Conservation (phyloP, 2,888 invertebrate species). For the Lacanobia wlatinum region DNA sequence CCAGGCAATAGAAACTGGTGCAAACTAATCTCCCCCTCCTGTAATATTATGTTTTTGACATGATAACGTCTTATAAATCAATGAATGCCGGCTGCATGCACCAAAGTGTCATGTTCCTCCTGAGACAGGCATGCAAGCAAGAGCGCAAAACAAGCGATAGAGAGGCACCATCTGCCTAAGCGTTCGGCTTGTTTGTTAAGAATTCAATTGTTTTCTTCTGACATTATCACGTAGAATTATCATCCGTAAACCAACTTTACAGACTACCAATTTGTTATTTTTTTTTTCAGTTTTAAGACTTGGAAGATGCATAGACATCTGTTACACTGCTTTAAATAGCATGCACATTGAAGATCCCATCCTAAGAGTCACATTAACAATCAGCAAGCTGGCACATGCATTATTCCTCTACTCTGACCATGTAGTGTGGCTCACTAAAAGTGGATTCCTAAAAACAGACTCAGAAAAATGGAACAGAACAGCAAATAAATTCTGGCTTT, state of each 20-base stretch:
- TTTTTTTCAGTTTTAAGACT: slow-evolving; percentile 94
- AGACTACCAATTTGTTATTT: no score
- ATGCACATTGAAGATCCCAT: slow-evolving; percentile 94
- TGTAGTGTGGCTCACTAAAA: slow-evolving; percentile 95
- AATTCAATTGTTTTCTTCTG: no score
- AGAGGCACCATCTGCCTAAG: no score
- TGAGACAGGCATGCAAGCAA: no score
- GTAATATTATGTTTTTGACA: slow-evolving; percentile 14
- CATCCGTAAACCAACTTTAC: no score
- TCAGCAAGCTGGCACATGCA: slow-evolving; percentile 95
- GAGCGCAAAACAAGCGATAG: no score
- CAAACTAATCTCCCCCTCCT: not conserved
- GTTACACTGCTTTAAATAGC: slow-evolving; percentile 94
- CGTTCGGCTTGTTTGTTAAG: no score
- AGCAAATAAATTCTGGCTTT: slow-evolving; percentile 96
- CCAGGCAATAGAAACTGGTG: no score
- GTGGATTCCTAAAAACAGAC: slow-evolving; percentile 93
- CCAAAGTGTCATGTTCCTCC: no score
- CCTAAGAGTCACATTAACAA: slow-evolving; percentile 93
- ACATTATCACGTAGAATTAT: no score
- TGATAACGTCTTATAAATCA: no score
- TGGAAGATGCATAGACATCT: slow-evolving; percentile 95
- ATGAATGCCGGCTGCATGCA: no score
- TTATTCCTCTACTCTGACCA: slow-evolving; percentile 96
- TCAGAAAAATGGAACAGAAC: slow-evolving; percentile 94